phyloP scores from a whole-genome alignment of 2,888 invertebrate genomes.

The Diloba caeruleocephala region DNA sequence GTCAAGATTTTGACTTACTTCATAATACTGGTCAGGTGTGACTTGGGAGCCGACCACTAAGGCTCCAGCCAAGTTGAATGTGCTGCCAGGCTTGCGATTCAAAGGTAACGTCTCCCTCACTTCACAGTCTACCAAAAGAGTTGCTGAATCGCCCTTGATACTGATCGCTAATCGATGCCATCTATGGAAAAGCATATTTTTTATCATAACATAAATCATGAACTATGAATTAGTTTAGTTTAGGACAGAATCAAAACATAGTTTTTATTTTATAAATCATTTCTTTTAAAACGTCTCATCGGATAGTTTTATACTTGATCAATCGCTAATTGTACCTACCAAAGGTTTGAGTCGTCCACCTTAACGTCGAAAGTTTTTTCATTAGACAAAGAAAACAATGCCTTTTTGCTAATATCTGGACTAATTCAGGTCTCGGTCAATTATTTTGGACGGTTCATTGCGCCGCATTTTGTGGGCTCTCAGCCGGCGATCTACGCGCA shows the following conservation, averaged over 20 bases:
- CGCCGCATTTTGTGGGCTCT: no score
- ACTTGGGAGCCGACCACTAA: slow-evolving; percentile 93
- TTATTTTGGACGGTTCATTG: slow-evolving; percentile 3
- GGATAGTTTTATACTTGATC: slow-evolving; percentile 14
- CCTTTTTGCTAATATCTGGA: slow-evolving; percentile 1
- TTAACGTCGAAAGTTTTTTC: slow-evolving; percentile 10
- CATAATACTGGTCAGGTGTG: slow-evolving; percentile 91
- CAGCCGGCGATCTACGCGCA: no score
- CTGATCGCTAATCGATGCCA: slow-evolving; percentile 96
- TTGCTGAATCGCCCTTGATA: slow-evolving; percentile 94
- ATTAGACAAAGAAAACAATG: slow-evolving; percentile 7
- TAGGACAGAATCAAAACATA: no score
- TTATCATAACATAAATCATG: no score
- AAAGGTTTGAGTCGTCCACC: neutral
- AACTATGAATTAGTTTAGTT: no score
- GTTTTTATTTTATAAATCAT: neutral
- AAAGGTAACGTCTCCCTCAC: slow-evolving; percentile 90
- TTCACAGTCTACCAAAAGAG: slow-evolving; percentile 93
- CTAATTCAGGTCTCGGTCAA: slow-evolving; percentile 1
- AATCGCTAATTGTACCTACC: slow-evolving; percentile 13
- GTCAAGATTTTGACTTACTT: slow-evolving; percentile 82
- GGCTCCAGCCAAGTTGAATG: slow-evolving; percentile 92
- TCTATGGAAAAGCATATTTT: slow-evolving; percentile 69
- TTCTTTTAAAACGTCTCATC: slow-evolving; percentile 1
- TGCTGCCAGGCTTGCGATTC: slow-evolving; percentile 89